Percentiles rank a stretch among this genome's conserved stretches.
phyloP scores from a whole-genome alignment of 2,113 vertebrate genomes.

The Larimichthys polyactis region DNA sequence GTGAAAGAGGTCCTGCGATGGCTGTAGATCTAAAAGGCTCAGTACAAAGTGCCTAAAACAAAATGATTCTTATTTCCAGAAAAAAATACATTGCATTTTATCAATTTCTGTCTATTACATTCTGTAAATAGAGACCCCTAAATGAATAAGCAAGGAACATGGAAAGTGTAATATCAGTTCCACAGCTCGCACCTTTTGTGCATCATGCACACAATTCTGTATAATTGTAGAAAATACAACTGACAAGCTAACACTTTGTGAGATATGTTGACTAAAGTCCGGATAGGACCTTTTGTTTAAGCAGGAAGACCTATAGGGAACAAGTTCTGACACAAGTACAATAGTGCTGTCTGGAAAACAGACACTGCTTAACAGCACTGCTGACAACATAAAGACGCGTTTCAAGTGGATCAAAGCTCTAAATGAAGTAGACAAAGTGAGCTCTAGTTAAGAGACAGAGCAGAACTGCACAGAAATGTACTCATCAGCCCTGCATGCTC shows the following conservation, averaged over 20 bases:
- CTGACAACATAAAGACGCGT: slow-evolving; percentile 34
- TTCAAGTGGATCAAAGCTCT: slow-evolving; percentile 35
- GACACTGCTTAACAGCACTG: slow-evolving; percentile 3
- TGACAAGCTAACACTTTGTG: slow-evolving; percentile 45
- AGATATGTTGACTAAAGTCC: slow-evolving; percentile 42
- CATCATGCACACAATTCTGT: neutral
- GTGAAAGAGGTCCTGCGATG: too few species aligned
- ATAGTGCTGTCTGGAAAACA: slow-evolving; percentile 30
- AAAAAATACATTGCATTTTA: too few species aligned
- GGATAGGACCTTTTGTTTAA: slow-evolving; percentile 58
- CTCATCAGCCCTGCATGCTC: neutral
- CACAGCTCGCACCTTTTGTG: neutral
- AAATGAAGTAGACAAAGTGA: slow-evolving; percentile 46
- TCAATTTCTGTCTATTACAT: too few species aligned
- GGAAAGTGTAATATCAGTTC: neutral
- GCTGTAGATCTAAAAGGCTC: too few species aligned
- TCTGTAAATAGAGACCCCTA: too few species aligned
- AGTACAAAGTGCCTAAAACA: too few species aligned
- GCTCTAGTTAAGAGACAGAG: neutral
- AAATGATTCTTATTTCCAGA: too few species aligned
- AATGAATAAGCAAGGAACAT: too few species aligned
- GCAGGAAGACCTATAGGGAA: slow-evolving; percentile 41
- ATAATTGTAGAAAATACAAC: slow-evolving; percentile 27
- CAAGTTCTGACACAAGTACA: slow-evolving; percentile 43
- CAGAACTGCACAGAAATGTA: neutral